Evolutionary conservation across 2,888 invertebrate genomes (phyloP).

Genomic region (Monochamus alternatus): DNA sequence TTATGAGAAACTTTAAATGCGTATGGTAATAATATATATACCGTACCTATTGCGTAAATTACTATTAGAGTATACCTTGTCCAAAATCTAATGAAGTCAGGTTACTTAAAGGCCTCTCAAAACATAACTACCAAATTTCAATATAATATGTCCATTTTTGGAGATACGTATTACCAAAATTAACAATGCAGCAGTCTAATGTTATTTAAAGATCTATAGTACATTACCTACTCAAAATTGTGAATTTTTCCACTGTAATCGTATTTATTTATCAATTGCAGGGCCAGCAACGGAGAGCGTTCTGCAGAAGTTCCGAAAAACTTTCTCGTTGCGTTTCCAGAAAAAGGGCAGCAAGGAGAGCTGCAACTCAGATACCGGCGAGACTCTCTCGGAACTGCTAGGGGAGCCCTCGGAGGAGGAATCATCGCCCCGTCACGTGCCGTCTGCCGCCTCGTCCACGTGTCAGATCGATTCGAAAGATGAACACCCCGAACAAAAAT

Average conservation of each 20-base stretch:
- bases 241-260: not conserved
- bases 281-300: slow-evolving; percentile 73
- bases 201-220: no score
- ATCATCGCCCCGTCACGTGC: slow-evolving; percentile 64
- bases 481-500: slow-evolving; percentile 64
- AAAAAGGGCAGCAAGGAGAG: slow-evolving; percentile 69
- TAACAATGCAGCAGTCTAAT: no score
- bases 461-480: slow-evolving; percentile 47
- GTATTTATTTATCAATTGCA: slow-evolving; percentile 44
- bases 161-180: no score
- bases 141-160: no score
- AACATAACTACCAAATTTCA: no score
- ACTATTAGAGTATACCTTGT: no score
- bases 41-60: no score
- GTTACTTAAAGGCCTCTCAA: no score
- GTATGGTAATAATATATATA: no score
- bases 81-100: no score
- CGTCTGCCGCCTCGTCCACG: slow-evolving; percentile 57
- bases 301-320: slow-evolving; percentile 81
- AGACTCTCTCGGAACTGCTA: slow-evolving; percentile 63
- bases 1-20: no score
- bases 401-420: slow-evolving; percentile 68
- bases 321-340: slow-evolving; percentile 77
- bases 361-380: slow-evolving; percentile 64
- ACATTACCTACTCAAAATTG: no score